These are phyloP conservation scores for Bursaphelenchus mucronatus DNA, from an alignment of 1,140 invertebrate species.

Conservation along the genomic window DNA sequence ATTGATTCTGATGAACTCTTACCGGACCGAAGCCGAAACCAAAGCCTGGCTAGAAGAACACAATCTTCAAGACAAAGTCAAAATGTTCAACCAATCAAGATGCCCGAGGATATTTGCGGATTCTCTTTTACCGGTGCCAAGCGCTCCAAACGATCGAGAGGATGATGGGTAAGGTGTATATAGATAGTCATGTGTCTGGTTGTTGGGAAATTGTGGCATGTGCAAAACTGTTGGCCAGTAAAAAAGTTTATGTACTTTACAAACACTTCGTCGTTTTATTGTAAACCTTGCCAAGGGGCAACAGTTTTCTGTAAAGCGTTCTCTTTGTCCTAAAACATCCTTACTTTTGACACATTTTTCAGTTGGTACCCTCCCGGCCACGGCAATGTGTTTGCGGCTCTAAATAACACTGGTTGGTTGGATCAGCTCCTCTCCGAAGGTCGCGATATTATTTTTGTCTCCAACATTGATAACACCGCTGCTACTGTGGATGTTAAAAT, in stretches of 20 bases:
- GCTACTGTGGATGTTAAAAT: slow-evolving; percentile 86
- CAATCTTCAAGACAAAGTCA: slow-evolving; percentile 24
- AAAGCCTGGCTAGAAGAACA: slow-evolving; percentile 72
- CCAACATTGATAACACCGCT: slow-evolving; percentile 97
- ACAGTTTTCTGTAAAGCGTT: neutral
- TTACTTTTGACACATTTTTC: slow-evolving; percentile 20
- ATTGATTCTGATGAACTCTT: slow-evolving; percentile 96
- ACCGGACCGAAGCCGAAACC: slow-evolving; percentile 96
- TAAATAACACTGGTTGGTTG: slow-evolving; percentile 85
- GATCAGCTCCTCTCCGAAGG: slow-evolving; percentile 76
- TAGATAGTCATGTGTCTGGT: slow-evolving; percentile 2
- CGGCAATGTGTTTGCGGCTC: slow-evolving; percentile 94
- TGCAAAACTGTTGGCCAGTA: neutral
- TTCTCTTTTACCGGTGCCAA: slow-evolving; percentile 46
- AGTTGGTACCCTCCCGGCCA: slow-evolving; percentile 98
- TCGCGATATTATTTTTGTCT: slow-evolving; percentile 86
- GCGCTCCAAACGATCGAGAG: slow-evolving; percentile 13
- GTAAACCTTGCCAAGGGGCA: slow-evolving; percentile 1
- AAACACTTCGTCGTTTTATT: neutral
- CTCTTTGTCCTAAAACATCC: slow-evolving; percentile 9
- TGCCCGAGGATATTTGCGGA: slow-evolving; percentile 55
- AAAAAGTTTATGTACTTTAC: neutral
- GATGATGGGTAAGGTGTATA: slow-evolving; percentile 40
- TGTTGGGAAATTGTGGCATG: neutral
- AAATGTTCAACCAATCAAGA: slow-evolving; percentile 27